These are phyloP conservation scores for Burhinus oedicnemus DNA, from an alignment of 2,113 vertebrate genomes.

Conservation along the genomic window DNA sequence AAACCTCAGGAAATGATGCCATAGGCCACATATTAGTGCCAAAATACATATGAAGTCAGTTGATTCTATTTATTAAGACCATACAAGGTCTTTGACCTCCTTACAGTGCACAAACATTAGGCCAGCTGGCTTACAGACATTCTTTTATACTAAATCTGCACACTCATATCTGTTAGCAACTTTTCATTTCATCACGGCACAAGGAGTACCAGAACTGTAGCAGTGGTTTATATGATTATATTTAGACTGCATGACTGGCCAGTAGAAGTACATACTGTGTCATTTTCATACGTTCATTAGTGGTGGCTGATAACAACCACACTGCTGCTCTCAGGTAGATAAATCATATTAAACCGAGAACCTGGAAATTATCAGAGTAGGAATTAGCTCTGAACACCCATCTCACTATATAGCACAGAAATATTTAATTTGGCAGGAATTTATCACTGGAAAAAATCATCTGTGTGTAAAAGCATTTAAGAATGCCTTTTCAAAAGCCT, in stretches of 20 bases:
- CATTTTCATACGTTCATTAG: neutral
- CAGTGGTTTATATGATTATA: neutral
- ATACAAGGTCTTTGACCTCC: constrained; percentile 70
- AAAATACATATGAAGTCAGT: constrained; percentile 76
- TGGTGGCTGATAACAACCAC: constrained; percentile 45
- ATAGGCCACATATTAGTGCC: constrained; percentile 78
- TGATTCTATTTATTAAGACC: constrained; percentile 79
- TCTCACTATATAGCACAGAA: neutral
- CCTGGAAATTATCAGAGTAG: constrained; percentile 18
- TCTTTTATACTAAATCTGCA: constrained; percentile 57
- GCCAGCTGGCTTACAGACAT: constrained; percentile 69
- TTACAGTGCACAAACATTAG: constrained; percentile 49
- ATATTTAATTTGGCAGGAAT: constrained; percentile 1
- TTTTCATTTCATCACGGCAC: constrained; percentile 63
- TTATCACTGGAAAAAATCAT: neutral
- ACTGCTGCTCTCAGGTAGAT: neutral
- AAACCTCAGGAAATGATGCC: constrained; percentile 80
- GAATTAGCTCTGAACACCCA: neutral
- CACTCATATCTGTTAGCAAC: constrained; percentile 64
- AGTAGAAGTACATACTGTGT: neutral
- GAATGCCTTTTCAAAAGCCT: neutral
- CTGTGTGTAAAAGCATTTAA: neutral
- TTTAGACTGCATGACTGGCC: neutral
- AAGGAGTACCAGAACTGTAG: neutral
- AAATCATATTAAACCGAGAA: neutral